These are phyloP conservation scores for Leptogaster cylindrica DNA, from an alignment of 2,888 invertebrate genomes.

Conservation along the genomic window DNA sequence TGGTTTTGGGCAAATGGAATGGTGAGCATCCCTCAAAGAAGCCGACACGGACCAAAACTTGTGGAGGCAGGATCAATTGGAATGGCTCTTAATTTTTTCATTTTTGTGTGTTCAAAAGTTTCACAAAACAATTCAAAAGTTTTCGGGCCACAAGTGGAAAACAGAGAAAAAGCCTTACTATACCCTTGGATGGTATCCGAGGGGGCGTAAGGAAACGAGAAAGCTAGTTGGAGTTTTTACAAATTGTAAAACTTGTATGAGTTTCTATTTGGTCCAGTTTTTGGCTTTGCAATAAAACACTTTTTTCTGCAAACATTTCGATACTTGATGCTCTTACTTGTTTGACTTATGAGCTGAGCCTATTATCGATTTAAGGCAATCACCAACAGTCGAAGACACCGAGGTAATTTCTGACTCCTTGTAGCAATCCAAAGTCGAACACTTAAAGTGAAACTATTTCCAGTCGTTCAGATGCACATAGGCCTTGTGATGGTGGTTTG, in stretches of 20 bases:
- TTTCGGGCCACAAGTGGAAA: not conserved
- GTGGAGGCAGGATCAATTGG: not conserved
- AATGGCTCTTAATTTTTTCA: not conserved
- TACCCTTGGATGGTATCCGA: too few species aligned
- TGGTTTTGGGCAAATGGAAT: not conserved
- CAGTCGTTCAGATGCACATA: not conserved
- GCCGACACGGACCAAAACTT: too few species aligned
- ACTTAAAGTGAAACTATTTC: not conserved
- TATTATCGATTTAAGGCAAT: too few species aligned
- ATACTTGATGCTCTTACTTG: not conserved
- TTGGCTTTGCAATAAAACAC: not conserved
- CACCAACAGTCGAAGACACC: not conserved
- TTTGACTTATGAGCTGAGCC: too few species aligned
- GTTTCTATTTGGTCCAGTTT: not conserved
- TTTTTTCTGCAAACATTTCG: not conserved
- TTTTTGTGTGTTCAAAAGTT: too few species aligned
- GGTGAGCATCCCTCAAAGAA: not conserved
- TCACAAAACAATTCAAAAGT: not conserved
- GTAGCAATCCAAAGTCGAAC: slow-evolving; percentile 6
- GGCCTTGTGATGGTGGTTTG: slow-evolving; percentile 7
- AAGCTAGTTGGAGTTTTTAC: not conserved
- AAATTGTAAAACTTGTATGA: not conserved
- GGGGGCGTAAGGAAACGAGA: not conserved
- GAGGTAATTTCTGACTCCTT: not conserved
- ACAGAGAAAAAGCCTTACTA: too few species aligned